Percentiles rank a stretch among this genome's conserved stretches.
Evolutionary conservation across 2,888 invertebrate genomes (phyloP).

Genomic region (Macrosoma leucophasiata): DNA sequence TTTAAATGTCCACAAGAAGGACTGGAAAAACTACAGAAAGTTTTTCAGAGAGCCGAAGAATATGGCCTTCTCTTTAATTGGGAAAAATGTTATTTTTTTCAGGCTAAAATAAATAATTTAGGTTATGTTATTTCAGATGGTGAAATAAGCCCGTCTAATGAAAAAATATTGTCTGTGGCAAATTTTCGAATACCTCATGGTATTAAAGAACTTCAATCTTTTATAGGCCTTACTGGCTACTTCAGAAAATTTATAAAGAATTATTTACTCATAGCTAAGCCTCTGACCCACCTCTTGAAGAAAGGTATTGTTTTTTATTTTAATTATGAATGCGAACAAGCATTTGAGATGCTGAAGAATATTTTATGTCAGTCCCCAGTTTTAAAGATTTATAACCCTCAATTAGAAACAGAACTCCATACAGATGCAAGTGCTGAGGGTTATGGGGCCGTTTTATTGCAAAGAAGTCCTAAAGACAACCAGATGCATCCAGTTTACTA

Average conservation of each 20-base stretch:
- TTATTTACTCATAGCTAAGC: conserved; percentile 26
- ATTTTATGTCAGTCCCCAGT: conserved; percentile 21
- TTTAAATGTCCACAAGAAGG: conserved; percentile 22
- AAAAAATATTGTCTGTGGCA: conserved; percentile 21
- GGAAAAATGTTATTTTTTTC: conserved; percentile 40
- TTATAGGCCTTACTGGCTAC: conserved; percentile 23
- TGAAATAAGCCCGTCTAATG: conserved; percentile 21
- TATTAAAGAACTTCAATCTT: conserved; percentile 19
- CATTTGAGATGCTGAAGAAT: conserved; percentile 23
- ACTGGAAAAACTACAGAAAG: conserved; percentile 16
- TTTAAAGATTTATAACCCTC: conserved; percentile 19
- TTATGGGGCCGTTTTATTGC: conserved; percentile 23
- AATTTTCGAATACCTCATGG: conserved; percentile 19
- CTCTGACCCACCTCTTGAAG: conserved; percentile 25
- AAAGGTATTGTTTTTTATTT: conserved; percentile 21
- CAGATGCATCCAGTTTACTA: conserved; percentile 18
- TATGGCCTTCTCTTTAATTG: conserved; percentile 31
- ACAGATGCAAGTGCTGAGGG: conserved; percentile 26
- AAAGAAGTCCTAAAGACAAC: conserved; percentile 18
- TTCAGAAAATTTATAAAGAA: conserved; percentile 23
- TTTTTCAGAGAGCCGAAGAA: conserved; percentile 26
- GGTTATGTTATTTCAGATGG: conserved; percentile 24
- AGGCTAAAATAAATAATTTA: conserved; percentile 27
- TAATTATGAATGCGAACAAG: conserved; percentile 13
- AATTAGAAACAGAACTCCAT: conserved; percentile 25